A percentile compares a stretch with the other conserved stretches of the same genome.
phyloP scores from a whole-genome alignment of 2,797 vertebrate species.

The Lophura swinhoii region DNA sequence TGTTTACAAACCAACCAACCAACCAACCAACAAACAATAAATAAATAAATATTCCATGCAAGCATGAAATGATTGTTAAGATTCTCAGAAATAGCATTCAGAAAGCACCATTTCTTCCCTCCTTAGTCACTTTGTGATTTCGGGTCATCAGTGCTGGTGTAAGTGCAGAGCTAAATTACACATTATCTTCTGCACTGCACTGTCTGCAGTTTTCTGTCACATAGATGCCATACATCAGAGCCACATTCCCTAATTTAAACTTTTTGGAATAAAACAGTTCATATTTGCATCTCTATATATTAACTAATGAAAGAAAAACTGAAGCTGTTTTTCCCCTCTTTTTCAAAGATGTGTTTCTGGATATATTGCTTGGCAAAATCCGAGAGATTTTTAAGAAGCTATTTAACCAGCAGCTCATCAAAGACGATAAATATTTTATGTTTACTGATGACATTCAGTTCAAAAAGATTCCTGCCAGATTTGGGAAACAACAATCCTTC shows the following conservation, averaged over 20 bases:
- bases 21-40: background rate
- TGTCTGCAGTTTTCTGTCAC: background rate
- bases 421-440: constrained; percentile 14
- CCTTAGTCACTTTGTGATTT: background rate
- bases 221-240: background rate
- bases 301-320: background rate
- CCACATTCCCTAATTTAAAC: background rate
- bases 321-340: background rate
- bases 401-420: constrained; percentile 13
- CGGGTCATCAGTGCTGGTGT: background rate
- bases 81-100: background rate
- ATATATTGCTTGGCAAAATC: background rate
- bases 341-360: background rate
- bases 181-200: background rate
- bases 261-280: background rate
- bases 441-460: background rate
- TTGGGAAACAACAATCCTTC: background rate
- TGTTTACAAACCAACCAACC: background rate
- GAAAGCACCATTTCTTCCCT: background rate
- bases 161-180: background rate
- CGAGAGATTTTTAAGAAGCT: background rate
- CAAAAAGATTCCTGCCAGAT: constrained; percentile 14
- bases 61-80: background rate
- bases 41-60: background rate
- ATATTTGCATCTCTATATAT: background rate